phyloP scores from a whole-genome alignment of 2,797 vertebrate species.

The Mus spretus region DNA sequence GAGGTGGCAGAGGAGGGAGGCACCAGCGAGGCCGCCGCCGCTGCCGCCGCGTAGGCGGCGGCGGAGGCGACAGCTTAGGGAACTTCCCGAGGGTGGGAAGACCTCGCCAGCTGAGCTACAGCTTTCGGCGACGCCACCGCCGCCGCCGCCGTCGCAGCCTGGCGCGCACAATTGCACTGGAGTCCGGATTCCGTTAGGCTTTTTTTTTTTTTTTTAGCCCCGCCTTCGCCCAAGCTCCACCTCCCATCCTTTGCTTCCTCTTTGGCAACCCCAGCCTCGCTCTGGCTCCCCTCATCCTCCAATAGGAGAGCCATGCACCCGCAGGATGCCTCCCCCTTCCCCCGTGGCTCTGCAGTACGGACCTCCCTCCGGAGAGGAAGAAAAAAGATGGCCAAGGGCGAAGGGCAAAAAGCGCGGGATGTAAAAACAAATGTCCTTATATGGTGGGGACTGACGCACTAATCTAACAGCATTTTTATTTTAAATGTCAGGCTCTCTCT shows the following conservation, averaged over 20 bases:
- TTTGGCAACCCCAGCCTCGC: not conserved
- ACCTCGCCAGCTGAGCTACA: conserved; percentile 27
- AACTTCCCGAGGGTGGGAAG: conserved; percentile 70
- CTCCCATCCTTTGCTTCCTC: not conserved
- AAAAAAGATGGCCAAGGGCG: conserved; percentile 23
- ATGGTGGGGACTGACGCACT: not conserved
- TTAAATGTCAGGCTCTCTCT: not conserved
- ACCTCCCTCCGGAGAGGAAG: not conserved
- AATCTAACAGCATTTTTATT: not conserved
- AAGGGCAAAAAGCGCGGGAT: conserved; percentile 72
- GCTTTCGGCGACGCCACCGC: conserved; percentile 34
- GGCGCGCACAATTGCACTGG: not conserved
- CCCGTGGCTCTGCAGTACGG: not conserved
- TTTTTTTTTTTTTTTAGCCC: not conserved
- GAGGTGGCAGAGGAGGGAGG: conserved; percentile 77
- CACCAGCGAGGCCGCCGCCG: conserved; percentile 56
- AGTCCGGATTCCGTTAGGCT: not conserved
- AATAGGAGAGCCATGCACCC: conserved; percentile 1
- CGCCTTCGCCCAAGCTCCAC: conserved; percentile 13
- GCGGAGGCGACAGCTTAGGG: conserved; percentile 58
- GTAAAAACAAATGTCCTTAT: conserved; percentile 50
- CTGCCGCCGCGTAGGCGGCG: conserved; percentile 43
- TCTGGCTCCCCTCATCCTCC: not conserved
- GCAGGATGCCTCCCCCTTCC: too few species aligned
- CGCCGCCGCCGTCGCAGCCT: conserved; percentile 39